Conservation (phyloP, 1,140 invertebrate species). For the Panulirus ornatus region DNA sequence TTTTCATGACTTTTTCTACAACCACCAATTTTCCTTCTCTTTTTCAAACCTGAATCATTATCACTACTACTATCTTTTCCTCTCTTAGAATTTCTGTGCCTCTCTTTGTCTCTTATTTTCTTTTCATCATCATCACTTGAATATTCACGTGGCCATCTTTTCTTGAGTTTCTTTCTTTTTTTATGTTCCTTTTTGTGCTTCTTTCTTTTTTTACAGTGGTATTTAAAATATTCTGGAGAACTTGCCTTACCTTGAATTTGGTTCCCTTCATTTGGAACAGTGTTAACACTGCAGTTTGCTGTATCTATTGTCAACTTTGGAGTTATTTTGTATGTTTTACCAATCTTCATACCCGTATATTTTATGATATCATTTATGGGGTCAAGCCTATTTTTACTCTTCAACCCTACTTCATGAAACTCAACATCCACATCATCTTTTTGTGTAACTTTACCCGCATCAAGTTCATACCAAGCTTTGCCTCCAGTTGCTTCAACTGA, state of each 20-base stretch:
- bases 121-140: slow-evolving; percentile 77
- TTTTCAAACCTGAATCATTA: slow-evolving; percentile 2
- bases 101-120: neutral
- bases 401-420: slow-evolving; percentile 68
- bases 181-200: slow-evolving; percentile 18
- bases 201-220: neutral
- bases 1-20: neutral
- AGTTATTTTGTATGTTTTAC: slow-evolving; percentile 76
- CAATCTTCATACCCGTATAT: slow-evolving; percentile 79
- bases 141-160: slow-evolving; percentile 64
- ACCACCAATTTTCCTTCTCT: slow-evolving; percentile 24
- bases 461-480: slow-evolving; percentile 86
- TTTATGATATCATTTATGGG: slow-evolving; percentile 86
- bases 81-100: slow-evolving; percentile 12
- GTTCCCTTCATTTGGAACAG: neutral
- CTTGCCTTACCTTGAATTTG: slow-evolving; percentile 30
- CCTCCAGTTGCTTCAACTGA: slow-evolving; percentile 90
- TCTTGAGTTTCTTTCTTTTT: slow-evolving; percentile 43
- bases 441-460: slow-evolving; percentile 57
- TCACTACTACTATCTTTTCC: slow-evolving; percentile 28
- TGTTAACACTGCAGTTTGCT: neutral
- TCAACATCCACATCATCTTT: slow-evolving; percentile 60
- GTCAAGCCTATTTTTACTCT: slow-evolving; percentile 81
- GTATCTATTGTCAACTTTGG: slow-evolving; percentile 4
- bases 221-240: neutral